Base-by-base conservation (phyloP, 2,888 invertebrate species). In the Tachina fera region DNA sequence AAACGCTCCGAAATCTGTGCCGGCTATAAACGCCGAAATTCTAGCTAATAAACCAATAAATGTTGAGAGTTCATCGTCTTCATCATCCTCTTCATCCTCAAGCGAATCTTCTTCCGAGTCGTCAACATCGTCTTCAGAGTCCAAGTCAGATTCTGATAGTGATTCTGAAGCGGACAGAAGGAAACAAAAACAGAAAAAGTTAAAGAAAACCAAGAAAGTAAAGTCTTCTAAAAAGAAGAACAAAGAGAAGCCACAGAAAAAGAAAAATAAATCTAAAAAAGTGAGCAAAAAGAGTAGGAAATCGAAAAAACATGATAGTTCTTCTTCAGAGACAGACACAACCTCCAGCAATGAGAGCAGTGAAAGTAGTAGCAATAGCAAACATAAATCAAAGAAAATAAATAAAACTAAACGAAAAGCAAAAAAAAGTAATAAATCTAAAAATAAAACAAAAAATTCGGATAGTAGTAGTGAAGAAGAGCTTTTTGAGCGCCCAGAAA, bases 1-100 rank as follows among this genome's bases (percentile, higher is more conserved):
- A 87, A 92, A 89, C 85, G 92, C 92, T 0, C 93, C 93, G 5
- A 93, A 93, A 87, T 85, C 88, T 3, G 91, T 92, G 45, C 92
- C 92, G 0, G 91, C 92, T 83, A 88, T 92, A 88, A 89, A 93
- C 89, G 88, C 91, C 22, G 90, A 92, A 88, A 88, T 91, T 68
- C 76, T 92, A 78, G 90, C 93, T 81, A 90, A 91, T 3, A 89
- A 90, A 82, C 89, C 89, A 0, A 63, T 88, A 14, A 77, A 86
- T 41, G 84, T 60, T 9, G 81, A 83, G 2, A 87, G 84, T 67
- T 84, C 88, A 13, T 88, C 89, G 0, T 86, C 88, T 10, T 51
- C 86, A 1, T 76, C 86, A 0, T 88, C 89, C 1, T 75, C 88
- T 1, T 71, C 84, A 0, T 84, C 87, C 3, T 88, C 84, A 43